phyloP scores from a whole-genome alignment of 1,140 invertebrate species.

The Bombus huntii region DNA sequence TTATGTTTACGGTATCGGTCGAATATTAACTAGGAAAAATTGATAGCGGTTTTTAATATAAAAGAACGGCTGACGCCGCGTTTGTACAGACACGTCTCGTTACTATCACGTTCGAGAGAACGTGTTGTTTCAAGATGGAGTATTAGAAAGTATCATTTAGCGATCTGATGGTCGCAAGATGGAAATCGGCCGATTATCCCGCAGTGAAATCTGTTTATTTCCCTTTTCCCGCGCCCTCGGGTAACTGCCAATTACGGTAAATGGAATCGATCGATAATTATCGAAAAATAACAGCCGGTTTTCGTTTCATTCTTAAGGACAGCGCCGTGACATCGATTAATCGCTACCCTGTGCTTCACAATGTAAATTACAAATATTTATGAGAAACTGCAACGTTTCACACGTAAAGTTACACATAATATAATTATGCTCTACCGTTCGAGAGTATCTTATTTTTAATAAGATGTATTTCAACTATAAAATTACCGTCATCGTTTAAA shows the following conservation, averaged over 20 bases:
- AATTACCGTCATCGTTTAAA: background rate
- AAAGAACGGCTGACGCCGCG: too few species aligned
- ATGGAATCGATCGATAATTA: too few species aligned
- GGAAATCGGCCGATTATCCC: background rate
- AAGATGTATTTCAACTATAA: background rate
- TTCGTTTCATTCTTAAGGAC: background rate
- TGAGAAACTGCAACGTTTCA: background rate
- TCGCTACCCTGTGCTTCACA: background rate
- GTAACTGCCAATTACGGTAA: background rate
- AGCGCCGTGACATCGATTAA: background rate
- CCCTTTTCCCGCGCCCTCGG: background rate
- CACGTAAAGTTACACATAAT: too few species aligned
- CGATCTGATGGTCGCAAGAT: background rate
- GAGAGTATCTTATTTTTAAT: background rate
- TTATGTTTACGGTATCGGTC: background rate
- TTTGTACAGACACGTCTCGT: background rate
- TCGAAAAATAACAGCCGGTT: too few species aligned
- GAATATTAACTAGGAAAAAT: slow-evolving; percentile 23
- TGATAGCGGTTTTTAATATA: background rate
- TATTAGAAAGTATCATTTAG: slow-evolving; percentile 12
- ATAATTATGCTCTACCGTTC: too few species aligned
- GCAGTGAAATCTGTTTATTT: background rate
- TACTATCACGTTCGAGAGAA: background rate
- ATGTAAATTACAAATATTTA: background rate
- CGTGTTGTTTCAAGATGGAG: background rate